Evolutionary conservation across 1,140 invertebrate species (phyloP).

Genomic region (Charaxes varanes): DNA sequence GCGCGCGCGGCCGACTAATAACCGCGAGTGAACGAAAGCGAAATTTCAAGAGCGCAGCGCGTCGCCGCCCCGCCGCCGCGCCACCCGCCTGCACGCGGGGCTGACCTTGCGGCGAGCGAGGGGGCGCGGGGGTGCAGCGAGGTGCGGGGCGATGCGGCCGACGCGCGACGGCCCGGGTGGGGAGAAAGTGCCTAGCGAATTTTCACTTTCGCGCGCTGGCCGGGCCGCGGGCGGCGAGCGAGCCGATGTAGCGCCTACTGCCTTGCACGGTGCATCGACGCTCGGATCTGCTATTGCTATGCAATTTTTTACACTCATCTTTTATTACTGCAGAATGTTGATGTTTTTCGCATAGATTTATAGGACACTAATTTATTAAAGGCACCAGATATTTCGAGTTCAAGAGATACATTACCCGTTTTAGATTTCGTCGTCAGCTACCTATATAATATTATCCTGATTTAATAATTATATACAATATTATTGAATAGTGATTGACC

Average conservation of each 20-base stretch:
- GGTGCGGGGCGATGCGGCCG: conserved; percentile 53
- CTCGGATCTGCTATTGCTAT: conserved; percentile 1
- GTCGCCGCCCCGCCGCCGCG: conserved; percentile 53
- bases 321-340: too few species aligned
- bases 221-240: conserved; percentile 29
- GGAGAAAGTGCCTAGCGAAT: conserved; percentile 67
- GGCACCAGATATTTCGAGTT: too few species aligned
- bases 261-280: conserved; percentile 10
- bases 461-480: too few species aligned
- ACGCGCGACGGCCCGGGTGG: conserved; percentile 49
- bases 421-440: too few species aligned
- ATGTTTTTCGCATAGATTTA: too few species aligned
- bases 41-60: conserved; percentile 75
- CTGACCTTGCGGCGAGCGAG: conserved; percentile 58
- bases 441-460: too few species aligned
- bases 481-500: too few species aligned
- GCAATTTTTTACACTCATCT: conserved; percentile 2
- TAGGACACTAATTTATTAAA: too few species aligned
- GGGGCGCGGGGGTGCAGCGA: conserved; percentile 49
- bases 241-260: conserved; percentile 19
- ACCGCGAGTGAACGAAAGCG: conserved; percentile 72
- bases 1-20: conserved; percentile 73
- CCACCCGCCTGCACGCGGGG: conserved; percentile 51
- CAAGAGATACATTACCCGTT: too few species aligned
- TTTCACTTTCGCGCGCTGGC: conserved; percentile 64